These are phyloP conservation scores for Pedetes capensis DNA, from an alignment of 2,113 vertebrate species.

Conservation along the genomic window DNA sequence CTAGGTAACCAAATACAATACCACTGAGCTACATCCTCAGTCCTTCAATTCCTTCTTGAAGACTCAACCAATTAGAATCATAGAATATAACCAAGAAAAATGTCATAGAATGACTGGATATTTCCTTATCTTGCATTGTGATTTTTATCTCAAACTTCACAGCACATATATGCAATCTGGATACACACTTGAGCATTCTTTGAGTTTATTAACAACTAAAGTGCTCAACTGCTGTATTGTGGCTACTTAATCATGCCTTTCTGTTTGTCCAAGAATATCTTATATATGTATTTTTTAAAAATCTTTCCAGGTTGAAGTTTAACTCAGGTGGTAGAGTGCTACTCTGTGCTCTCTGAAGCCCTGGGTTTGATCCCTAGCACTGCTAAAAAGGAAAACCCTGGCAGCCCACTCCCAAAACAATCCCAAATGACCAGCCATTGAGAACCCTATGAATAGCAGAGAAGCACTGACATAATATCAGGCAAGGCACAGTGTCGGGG, in stretches of 20 bases:
- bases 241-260: neutral
- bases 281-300: neutral
- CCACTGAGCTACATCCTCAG: too few species aligned
- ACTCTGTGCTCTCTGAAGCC: too few species aligned
- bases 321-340: too few species aligned
- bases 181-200: neutral
- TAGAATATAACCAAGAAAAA: neutral
- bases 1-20: too few species aligned
- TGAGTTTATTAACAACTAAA: neutral
- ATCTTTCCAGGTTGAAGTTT: neutral
- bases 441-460: too few species aligned
- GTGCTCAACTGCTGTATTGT: neutral
- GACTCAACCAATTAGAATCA: neutral
- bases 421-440: too few species aligned
- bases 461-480: too few species aligned
- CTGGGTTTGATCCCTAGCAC: too few species aligned
- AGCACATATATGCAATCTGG: rapidly evolving
- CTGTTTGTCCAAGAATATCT: neutral
- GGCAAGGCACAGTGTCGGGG: too few species aligned
- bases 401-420: too few species aligned
- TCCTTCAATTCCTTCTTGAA: neutral
- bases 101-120: neutral
- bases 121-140: neutral
- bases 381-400: too few species aligned
- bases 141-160: neutral